phyloP scores from a whole-genome alignment of 1,140 invertebrate species.

The Temnothorax longispinosus region DNA sequence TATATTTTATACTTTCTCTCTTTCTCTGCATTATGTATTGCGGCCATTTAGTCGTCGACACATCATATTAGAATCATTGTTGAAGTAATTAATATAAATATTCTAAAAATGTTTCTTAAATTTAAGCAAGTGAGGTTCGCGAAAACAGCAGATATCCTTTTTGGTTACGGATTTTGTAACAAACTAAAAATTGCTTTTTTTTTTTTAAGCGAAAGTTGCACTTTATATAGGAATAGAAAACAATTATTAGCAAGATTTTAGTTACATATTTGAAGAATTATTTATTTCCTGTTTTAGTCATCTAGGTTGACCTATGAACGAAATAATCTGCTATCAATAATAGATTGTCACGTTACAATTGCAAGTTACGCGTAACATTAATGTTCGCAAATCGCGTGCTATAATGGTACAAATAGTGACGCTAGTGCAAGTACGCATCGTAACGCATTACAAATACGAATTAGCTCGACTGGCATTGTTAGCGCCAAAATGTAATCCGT shows the following conservation, averaged over 20 bases:
- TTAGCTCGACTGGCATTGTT: conserved; percentile 39
- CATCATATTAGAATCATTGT: not conserved
- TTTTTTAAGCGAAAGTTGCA: not conserved
- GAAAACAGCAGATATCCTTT: too few relatives aligned
- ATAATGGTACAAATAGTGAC: conserved; percentile 44
- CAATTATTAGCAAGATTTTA: not conserved
- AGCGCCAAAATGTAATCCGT: conserved; percentile 53
- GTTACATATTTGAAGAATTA: not conserved
- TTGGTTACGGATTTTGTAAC: not conserved
- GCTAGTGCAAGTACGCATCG: conserved; percentile 33
- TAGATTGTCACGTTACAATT: not conserved
- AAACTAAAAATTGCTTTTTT: not conserved
- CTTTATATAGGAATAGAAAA: not conserved
- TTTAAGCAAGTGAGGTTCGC: not conserved
- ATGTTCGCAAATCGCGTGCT: conserved; percentile 27
- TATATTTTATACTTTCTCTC: not conserved
- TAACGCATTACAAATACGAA: conserved; percentile 56
- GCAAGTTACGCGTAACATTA: conserved; percentile 28
- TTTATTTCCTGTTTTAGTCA: not conserved
- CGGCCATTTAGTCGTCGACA: not conserved
- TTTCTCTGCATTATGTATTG: not conserved
- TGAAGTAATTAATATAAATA: not conserved
- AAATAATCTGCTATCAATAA: conserved; percentile 17
- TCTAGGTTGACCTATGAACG: not conserved
- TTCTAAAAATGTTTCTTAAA: not conserved